Evolutionary conservation across 2,888 invertebrate genomes (phyloP), one percentile per base, ranked within the genome.

Genomic region (Clostera curtula): DNA sequence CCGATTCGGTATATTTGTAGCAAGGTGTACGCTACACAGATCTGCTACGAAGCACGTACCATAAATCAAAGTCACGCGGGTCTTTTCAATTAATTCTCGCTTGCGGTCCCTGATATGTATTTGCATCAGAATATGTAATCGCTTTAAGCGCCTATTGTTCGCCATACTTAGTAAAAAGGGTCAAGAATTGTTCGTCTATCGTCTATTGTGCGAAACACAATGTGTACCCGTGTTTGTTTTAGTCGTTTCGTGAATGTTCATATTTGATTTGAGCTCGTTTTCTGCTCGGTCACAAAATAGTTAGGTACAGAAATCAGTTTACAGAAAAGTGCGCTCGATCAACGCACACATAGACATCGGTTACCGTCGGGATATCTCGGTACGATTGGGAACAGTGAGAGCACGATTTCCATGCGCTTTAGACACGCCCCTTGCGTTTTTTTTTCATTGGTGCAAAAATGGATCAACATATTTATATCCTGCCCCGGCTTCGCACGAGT

Each of bases 261-360:
- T 74, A 74, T 77, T 77, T 77, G 74, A 69, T 72, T 73, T 72
- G 43, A 58, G 56, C 50, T 52, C 57, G 56, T 62, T 63, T 62
- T 54, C 54, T 49, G 47, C 36, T n/a, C n/a, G n/a, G n/a, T n/a
- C n/a, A n/a, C n/a, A n/a, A n/a, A n/a, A n/a, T n/a, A n/a, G n/a
- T n/a, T n/a, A n/a, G n/a, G n/a, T n/a, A n/a, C n/a, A n/a, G n/a
- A n/a, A n/a, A n/a, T n/a, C n/a, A n/a, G n/a, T n/a, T n/a, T n/a
- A n/a, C n/a, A n/a, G n/a, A n/a, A n/a, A n/a, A n/a, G n/a, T n/a
- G n/a, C n/a, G n/a, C n/a, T n/a, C n/a, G n/a, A n/a, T n/a, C n/a
- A n/a, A n/a, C n/a, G n/a, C n/a, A n/a, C n/a, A n/a, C n/a, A n/a
- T n/a, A n/a, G n/a, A n/a, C n/a, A n/a, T n/a, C n/a, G n/a, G n/a